A percentile compares a stretch with the other conserved stretches of the same genome.
These are phyloP conservation scores for Psammodynastes pulverulentus DNA, from an alignment of 2,113 vertebrate species.

Conservation along the genomic window DNA sequence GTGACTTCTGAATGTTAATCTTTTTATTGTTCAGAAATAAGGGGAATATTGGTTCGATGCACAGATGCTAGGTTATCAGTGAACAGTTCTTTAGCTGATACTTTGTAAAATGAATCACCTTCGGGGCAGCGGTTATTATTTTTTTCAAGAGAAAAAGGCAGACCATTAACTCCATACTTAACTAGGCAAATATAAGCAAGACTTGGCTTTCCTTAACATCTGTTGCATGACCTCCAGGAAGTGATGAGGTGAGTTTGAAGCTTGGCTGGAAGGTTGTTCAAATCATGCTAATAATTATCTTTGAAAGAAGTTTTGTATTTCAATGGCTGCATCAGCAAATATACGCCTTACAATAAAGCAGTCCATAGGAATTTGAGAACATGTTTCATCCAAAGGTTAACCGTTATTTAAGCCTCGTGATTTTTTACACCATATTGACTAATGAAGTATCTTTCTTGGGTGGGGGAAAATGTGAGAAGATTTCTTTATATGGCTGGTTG, in stretches of 20 bases:
- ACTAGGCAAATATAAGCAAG: constrained; percentile 1
- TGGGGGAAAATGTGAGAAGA: not conserved
- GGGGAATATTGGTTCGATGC: not conserved
- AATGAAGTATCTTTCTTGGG: not conserved
- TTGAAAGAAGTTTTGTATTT: not conserved
- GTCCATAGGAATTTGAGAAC: not conserved
- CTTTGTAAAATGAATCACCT: constrained; percentile 5
- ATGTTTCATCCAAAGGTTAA: not conserved
- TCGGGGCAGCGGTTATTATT: not conserved
- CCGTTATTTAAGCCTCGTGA: not conserved
- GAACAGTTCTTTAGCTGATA: not conserved
- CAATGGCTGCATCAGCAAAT: not conserved
- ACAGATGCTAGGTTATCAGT: not conserved
- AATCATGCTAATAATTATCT: not conserved
- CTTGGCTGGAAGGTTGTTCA: not conserved
- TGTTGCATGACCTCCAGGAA: constrained; percentile 34
- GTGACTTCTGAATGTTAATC: not conserved
- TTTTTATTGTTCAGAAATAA: not conserved
- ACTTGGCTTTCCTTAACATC: not conserved
- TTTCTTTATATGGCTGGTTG: not conserved
- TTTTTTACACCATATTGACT: not conserved
- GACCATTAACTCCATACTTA: constrained; percentile 2
- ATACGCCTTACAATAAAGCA: not conserved
- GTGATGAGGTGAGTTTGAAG: not conserved
- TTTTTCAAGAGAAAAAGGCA: not conserved